Conservation (phyloP, 2,797 vertebrate species). For the Orientallactaga sibirica region DNA sequence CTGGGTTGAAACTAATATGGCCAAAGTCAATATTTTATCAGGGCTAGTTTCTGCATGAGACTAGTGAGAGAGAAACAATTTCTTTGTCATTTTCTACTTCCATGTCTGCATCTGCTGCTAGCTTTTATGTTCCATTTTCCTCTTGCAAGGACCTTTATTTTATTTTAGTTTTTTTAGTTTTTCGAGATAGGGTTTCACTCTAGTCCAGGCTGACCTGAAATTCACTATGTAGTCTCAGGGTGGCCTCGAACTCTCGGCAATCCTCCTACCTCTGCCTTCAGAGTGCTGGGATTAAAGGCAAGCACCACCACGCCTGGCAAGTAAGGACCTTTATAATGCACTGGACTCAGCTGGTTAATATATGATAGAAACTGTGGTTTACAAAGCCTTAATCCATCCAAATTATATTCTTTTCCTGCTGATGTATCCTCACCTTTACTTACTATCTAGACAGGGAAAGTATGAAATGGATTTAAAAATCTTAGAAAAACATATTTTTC, state of each 20-base stretch:
- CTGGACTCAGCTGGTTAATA: background rate
- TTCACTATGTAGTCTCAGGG: too few species aligned
- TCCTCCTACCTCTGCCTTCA: too few species aligned
- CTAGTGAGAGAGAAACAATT: background rate
- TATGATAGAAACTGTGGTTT: too few species aligned
- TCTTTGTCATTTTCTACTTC: background rate
- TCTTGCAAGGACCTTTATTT: too few species aligned
- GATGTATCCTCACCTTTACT: too few species aligned
- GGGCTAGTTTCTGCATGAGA: background rate
- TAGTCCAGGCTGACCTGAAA: too few species aligned
- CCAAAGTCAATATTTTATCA: background rate
- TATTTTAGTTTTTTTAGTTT: too few species aligned
- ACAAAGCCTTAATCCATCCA: background rate
- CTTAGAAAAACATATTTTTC: background rate
- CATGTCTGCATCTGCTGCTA: background rate
- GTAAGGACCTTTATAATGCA: background rate
- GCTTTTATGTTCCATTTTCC: background rate
- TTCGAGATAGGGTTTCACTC: too few species aligned
- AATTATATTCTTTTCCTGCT: background rate
- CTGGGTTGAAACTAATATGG: background rate
- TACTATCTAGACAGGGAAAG: background rate
- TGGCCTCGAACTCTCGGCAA: too few species aligned
- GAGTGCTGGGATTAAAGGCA: too few species aligned
- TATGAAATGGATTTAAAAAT: background rate
- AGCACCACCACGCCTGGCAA: too few species aligned